Evolutionary conservation across 2,113 vertebrate genomes (phyloP).

Genomic region (Bostrychus sinensis): DNA sequence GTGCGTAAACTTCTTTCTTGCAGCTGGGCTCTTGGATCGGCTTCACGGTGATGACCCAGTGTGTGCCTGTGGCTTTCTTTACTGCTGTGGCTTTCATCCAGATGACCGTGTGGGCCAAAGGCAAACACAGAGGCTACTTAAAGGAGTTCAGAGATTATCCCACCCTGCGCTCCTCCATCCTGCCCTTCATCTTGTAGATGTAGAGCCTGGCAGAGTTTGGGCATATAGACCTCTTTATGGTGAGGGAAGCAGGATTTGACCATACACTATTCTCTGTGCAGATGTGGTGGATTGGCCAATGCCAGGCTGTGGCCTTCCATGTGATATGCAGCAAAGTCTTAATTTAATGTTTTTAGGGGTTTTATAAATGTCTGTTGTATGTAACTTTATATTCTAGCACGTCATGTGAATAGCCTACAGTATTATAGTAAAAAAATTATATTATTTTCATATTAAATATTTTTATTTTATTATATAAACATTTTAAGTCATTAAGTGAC

Average conservation of each 20-base stretch:
- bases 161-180: conserved; percentile 87
- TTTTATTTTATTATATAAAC: no score
- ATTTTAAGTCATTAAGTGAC: not conserved
- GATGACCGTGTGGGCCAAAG: conserved; percentile 93
- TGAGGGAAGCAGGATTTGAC: conserved; percentile 21
- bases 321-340: conserved; percentile 68
- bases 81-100: conserved; percentile 89
- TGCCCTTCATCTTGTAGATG: conserved; percentile 90
- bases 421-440: no score
- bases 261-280: not conserved
- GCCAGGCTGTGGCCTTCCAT: conserved; percentile 25
- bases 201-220: conserved; percentile 60
- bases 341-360: conserved; percentile 52
- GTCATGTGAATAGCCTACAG: not conserved
- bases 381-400: not conserved
- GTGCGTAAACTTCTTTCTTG: conserved; percentile 19
- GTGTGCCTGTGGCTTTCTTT: conserved; percentile 91
- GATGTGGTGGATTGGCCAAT: conserved; percentile 18
- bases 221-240: conserved; percentile 9
- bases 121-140: conserved; percentile 90
- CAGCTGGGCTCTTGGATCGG: conserved; percentile 91
- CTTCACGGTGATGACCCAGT: conserved; percentile 93
- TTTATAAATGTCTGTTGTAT: not conserved
- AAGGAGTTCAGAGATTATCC: conserved; percentile 93
- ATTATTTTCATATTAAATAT: no score